phyloP scores from a whole-genome alignment of 1,140 invertebrate genomes.

The Stegodyphus dumicola region DNA sequence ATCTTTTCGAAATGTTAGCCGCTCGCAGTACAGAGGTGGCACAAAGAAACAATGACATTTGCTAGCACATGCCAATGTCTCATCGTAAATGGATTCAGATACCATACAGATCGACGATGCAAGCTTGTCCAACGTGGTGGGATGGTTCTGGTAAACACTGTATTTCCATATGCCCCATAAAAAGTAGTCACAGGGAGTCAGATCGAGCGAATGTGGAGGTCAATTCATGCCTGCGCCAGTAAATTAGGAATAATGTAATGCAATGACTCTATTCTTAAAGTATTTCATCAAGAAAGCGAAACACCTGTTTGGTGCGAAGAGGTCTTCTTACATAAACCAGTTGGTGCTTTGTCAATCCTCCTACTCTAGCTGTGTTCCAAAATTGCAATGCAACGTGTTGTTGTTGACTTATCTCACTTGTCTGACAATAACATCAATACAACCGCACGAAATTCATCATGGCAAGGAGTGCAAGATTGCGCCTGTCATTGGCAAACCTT shows the following conservation, averaged over 20 bases:
- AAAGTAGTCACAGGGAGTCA: neutral
- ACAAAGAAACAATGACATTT: neutral
- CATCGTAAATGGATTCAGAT: neutral
- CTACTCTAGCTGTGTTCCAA: too few relatives aligned
- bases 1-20: neutral
- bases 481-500: too few relatives aligned
- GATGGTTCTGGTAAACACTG: slow-evolving; percentile 1
- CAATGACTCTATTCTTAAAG: neutral
- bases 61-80: neutral
- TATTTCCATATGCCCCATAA: neutral
- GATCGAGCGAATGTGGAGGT: neutral
- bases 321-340: slow-evolving; percentile 4
- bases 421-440: too few relatives aligned
- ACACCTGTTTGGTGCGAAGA: neutral
- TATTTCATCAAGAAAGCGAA: neutral
- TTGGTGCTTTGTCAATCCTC: neutral
- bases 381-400: too few relatives aligned
- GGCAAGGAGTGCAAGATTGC: too few relatives aligned
- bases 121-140: neutral
- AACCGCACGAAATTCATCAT: too few relatives aligned
- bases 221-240: neutral
- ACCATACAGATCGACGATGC: neutral
- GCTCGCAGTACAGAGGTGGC: neutral
- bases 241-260: neutral
- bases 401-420: too few relatives aligned